Base-by-base conservation (phyloP, 2,888 invertebrate genomes). In the Epirrhoe alternata region DNA sequence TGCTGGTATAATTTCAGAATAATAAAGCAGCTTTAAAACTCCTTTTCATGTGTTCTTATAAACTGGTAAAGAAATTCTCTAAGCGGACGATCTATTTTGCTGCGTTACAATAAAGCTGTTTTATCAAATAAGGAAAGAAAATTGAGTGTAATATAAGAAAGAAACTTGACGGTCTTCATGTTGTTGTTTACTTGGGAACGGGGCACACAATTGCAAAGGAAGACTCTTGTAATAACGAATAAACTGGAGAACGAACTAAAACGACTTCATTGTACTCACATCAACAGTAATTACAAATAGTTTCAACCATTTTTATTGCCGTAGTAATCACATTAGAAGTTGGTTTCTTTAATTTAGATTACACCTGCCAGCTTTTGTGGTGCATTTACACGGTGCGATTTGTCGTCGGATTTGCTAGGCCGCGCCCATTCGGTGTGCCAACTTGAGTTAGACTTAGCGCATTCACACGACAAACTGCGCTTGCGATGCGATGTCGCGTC, bases 1-100 rank as follows among this genome's bases (percentile, higher is more conserved):
- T 69, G 68, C 64, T 66, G 66, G 70, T 68, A 73, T 73, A 69
- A 71, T 73, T 71, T 71, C 64, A 57, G 69, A 69, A 73, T 73
- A 73, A 71, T 69, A 73, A 69, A 59, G 68, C 60, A 73, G 66
- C 70, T 73, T 69, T 64, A 64, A 71, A 73, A 73, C 59, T 68
- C 59, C 65, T 64, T 69, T 72, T 72, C 65, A 63, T 62, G 70
- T 66, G 53, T 64, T 67, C 64, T 51, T 66, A 61, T 64, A 62
- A 60, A 61, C 54, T 24, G 64, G 58, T 35, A n/a, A 69, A 59
- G 62, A 62, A 61, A 64, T 59, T 65, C 62, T 54, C 38, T 31
- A 45, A 61, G 52, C 51, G 52, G 58, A 66, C 35, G 51, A 71
- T 69, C 65, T 67, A 64, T 71, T 63, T 65, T 61, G 55, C 49